A percentile compares a stretch with the other conserved stretches of the same genome.
phyloP scores from a whole-genome alignment of 2,888 invertebrate species.

The Prosopocoilus inquinatus region DNA sequence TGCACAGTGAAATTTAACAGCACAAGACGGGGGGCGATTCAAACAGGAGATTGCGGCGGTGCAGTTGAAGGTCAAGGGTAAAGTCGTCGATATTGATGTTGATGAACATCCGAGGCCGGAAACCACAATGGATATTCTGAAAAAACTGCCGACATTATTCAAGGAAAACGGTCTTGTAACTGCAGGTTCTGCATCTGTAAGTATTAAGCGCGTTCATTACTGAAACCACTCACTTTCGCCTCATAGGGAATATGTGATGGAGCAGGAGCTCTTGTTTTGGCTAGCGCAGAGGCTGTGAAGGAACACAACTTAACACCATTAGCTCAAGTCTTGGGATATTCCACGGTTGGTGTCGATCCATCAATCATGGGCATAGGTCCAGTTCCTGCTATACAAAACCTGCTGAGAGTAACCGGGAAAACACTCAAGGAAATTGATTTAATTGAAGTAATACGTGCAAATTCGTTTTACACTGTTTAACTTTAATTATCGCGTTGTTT shows the following conservation, averaged over 20 bases:
- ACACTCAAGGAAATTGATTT: constrained; percentile 86
- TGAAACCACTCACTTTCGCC: constrained; percentile 9
- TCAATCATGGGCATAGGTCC: constrained; percentile 98
- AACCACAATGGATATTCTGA: constrained; percentile 80
- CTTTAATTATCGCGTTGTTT: constrained; percentile 24
- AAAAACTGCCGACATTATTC: constrained; percentile 86
- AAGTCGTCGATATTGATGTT: constrained; percentile 71
- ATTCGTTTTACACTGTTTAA: neutral
- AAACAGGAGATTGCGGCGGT: constrained; percentile 88
- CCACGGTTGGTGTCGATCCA: constrained; percentile 94
- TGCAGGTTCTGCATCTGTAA: constrained; percentile 91
- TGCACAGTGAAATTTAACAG: constrained; percentile 53
- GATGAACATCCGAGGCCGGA: constrained; percentile 95
- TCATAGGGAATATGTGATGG: constrained; percentile 93
- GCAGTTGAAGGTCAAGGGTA: constrained; percentile 78
- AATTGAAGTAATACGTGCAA: constrained; percentile 74
- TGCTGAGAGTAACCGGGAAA: constrained; percentile 77
- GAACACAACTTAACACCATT: constrained; percentile 80
- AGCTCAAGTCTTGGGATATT: constrained; percentile 87
- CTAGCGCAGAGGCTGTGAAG: constrained; percentile 86
- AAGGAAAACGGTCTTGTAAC: constrained; percentile 94
- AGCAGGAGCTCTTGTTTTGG: constrained; percentile 89
- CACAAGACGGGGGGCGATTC: constrained; percentile 84
- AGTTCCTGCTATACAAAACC: constrained; percentile 85
- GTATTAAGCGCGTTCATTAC: constrained; percentile 39